phyloP scores from a whole-genome alignment of 2,888 invertebrate genomes.

The Cephus sareptanus region DNA sequence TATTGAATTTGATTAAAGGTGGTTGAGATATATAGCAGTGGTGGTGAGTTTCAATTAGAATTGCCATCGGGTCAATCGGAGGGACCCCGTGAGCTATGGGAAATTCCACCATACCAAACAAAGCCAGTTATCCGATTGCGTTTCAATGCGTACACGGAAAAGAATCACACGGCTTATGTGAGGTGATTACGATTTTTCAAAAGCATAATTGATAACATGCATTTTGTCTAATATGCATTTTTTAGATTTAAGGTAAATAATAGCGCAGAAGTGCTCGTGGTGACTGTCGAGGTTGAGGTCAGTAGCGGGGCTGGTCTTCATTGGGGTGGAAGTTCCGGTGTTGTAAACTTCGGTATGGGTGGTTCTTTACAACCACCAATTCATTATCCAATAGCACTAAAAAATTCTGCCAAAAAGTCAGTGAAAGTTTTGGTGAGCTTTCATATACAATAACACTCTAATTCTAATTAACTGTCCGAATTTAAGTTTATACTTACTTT shows the following conservation, averaged over 20 bases:
- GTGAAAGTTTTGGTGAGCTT: conserved; percentile 74
- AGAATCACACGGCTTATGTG: conserved; percentile 88
- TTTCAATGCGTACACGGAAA: conserved; percentile 80
- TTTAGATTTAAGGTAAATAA: conserved; percentile 77
- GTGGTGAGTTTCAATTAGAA: conserved; percentile 89
- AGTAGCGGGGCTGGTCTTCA: conserved; percentile 77
- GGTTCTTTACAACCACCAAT: conserved; percentile 77
- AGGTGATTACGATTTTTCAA: conserved; percentile 65
- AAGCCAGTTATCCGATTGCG: conserved; percentile 89
- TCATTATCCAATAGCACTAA: conserved; percentile 73
- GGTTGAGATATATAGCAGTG: conserved; percentile 86
- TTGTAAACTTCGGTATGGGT: conserved; percentile 86
- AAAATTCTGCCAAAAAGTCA: conserved; percentile 76
- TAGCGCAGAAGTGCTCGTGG: conserved; percentile 76
- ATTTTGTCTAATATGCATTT: conserved; percentile 24
- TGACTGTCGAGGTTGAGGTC: conserved; percentile 88
- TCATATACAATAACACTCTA: not conserved
- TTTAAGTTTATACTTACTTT: conserved; percentile 1
- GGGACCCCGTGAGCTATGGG: conserved; percentile 87
- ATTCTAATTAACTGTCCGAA: not conserved
- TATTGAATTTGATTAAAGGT: conserved; percentile 67
- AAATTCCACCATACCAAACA: conserved; percentile 88
- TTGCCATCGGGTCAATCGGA: conserved; percentile 82
- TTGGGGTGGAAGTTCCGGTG: conserved; percentile 76
- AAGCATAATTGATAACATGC: not conserved